phyloP scores from a whole-genome alignment of 2,888 invertebrate genomes.

The Temnothorax rugatulus region DNA sequence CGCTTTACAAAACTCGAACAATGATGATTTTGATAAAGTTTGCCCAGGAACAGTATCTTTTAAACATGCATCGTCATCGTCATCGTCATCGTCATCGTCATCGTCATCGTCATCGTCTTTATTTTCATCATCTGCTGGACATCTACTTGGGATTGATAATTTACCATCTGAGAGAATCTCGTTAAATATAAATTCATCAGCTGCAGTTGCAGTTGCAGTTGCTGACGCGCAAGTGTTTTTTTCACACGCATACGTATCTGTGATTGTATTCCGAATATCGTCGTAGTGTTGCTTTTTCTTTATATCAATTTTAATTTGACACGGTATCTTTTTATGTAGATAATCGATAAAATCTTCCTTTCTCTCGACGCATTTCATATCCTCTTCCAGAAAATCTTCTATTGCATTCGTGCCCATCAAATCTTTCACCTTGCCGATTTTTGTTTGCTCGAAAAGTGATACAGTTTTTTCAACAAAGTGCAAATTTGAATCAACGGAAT shows the following conservation, averaged over 20 bases:
- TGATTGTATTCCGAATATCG: slow-evolving; percentile 15
- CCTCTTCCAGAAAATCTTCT: slow-evolving; percentile 30
- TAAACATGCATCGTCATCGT: not conserved
- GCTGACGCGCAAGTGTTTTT: slow-evolving; percentile 15
- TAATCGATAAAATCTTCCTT: slow-evolving; percentile 77
- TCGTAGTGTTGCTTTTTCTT: slow-evolving; percentile 73
- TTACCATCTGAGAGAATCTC: slow-evolving; percentile 76
- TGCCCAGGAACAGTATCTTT: slow-evolving; percentile 22
- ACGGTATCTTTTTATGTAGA: slow-evolving; percentile 75
- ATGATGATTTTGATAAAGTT: slow-evolving; percentile 23
- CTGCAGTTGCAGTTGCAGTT: slow-evolving; percentile 19
- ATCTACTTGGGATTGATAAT: slow-evolving; percentile 69
- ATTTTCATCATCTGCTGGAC: slow-evolving; percentile 66
- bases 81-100: not conserved
- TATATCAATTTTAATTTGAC: slow-evolving; percentile 73
- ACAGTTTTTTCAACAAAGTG: slow-evolving; percentile 82
- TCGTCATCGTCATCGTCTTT: slow-evolving; percentile 28
- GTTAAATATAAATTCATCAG: slow-evolving; percentile 78
- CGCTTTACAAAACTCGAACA: slow-evolving; percentile 62
- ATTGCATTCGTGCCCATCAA: slow-evolving; percentile 71
- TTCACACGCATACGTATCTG: not conserved
- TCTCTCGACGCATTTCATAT: not conserved
- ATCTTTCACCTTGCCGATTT: slow-evolving; percentile 70
- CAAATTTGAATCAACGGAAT: slow-evolving; percentile 76
- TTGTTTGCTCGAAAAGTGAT: slow-evolving; percentile 74